Conservation (phyloP, 2,888 invertebrate genomes). For the Pomacea canaliculata region DNA sequence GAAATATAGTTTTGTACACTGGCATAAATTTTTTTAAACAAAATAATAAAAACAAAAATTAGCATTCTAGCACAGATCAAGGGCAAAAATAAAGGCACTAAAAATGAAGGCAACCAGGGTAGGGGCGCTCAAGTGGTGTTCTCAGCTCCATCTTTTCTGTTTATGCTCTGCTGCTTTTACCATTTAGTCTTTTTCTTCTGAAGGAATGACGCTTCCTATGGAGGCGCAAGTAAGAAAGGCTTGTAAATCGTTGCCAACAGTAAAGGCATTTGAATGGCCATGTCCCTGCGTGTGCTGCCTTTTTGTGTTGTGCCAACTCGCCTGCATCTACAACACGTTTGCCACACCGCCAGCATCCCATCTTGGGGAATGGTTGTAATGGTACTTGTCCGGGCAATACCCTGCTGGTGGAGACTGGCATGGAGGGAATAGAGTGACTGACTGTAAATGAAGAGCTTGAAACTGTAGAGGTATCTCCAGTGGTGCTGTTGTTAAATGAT, state of each 20-base stretch:
- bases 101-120: too few relatives aligned
- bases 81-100: too few relatives aligned
- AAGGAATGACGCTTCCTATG: constrained; percentile 4
- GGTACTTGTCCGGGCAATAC: neutral
- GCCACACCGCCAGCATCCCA: constrained; percentile 12
- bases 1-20: too few relatives aligned
- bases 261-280: neutral
- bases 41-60: too few relatives aligned
- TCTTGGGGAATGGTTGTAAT: neutral
- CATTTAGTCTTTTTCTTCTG: too few relatives aligned
- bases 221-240: constrained; percentile 9
- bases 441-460: neutral
- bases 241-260: constrained; percentile 12
- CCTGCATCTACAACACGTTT: neutral
- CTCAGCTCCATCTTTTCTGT: too few relatives aligned
- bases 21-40: too few relatives aligned
- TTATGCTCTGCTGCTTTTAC: too few relatives aligned
- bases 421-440: neutral
- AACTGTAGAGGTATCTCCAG: neutral
- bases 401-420: neutral
- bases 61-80: too few relatives aligned
- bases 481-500: neutral
- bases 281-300: constrained; percentile 1
- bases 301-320: neutral
- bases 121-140: too few relatives aligned